Conservation (phyloP, 2,888 invertebrate species). For the Onthophagus sagittarius region DNA sequence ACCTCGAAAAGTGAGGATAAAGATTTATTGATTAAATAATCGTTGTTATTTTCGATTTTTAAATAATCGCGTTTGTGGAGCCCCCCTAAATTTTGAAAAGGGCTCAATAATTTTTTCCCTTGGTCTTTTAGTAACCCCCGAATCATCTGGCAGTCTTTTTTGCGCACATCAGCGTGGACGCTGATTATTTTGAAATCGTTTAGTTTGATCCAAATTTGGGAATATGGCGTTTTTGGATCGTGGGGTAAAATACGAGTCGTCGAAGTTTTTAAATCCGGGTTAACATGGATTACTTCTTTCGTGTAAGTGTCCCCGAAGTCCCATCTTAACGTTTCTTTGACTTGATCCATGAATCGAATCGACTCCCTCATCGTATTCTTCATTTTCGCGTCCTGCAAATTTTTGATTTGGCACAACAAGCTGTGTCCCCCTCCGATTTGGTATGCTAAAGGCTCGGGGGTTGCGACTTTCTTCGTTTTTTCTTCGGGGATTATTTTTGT, state of each 20-base stretch:
- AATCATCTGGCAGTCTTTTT: neutral
- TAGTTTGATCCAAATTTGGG: neutral
- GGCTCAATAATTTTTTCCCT: neutral
- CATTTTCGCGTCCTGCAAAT: neutral
- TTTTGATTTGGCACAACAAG: neutral
- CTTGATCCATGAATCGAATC: neutral
- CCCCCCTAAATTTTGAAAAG: neutral
- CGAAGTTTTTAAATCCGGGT: conserved; percentile 2
- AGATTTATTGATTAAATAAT: no score
- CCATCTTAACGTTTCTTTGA: neutral
- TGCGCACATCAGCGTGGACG: neutral
- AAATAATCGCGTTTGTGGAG: neutral
- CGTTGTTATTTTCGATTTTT: no score
- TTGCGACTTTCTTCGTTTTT: no score
- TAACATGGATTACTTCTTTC: conserved; percentile 1
- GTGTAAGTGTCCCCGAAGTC: conserved; percentile 1
- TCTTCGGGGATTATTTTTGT: no score
- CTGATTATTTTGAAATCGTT: conserved; percentile 5
- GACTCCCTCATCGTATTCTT: neutral
- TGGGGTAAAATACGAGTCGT: neutral
- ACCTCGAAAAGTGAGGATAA: no score
- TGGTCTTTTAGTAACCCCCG: neutral
- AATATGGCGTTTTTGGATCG: neutral
- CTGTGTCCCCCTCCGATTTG: neutral
- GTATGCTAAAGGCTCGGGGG: neutral